Percentiles rank a stretch among this genome's conserved stretches.
Evolutionary conservation across 2,113 vertebrate species (phyloP).

Genomic region (Nesoenas mayeri): DNA sequence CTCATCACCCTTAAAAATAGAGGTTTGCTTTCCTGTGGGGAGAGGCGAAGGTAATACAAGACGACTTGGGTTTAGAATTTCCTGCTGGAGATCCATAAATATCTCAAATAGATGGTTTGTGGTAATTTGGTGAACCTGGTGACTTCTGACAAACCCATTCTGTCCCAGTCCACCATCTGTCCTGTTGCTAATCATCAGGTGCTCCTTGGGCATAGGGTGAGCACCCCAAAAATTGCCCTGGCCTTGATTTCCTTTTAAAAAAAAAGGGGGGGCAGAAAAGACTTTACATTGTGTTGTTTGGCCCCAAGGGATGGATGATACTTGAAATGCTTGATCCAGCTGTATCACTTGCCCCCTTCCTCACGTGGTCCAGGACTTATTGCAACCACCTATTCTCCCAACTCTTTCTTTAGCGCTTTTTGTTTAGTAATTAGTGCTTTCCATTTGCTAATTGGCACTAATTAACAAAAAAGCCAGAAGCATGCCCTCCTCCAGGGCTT

Average conservation of each 20-base stretch:
- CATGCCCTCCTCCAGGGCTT: background rate
- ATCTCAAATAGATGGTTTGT: rapidly evolving
- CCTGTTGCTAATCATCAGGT: background rate
- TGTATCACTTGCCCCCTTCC: background rate
- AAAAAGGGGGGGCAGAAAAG: background rate
- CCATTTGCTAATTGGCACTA: background rate
- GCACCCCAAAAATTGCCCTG: background rate
- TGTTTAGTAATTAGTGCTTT: background rate
- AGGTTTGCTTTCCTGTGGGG: background rate
- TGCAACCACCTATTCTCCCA: background rate
- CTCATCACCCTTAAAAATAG: background rate
- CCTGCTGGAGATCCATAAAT: background rate
- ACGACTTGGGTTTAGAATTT: background rate
- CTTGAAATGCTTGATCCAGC: background rate
- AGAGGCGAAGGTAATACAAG: too few species aligned
- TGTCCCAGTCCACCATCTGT: background rate
- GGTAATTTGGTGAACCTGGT: background rate
- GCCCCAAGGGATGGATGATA: background rate
- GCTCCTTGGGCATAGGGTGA: background rate
- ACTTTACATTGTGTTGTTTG: background rate
- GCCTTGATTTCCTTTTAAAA: background rate
- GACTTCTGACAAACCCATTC: background rate
- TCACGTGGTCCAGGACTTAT: rapidly evolving
- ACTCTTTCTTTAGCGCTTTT: background rate
- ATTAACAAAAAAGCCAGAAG: background rate